Percentiles rank a stretch among this genome's conserved stretches.
phyloP scores from a whole-genome alignment of 2,113 vertebrate genomes.

The Corythoichthys haematopterus region DNA sequence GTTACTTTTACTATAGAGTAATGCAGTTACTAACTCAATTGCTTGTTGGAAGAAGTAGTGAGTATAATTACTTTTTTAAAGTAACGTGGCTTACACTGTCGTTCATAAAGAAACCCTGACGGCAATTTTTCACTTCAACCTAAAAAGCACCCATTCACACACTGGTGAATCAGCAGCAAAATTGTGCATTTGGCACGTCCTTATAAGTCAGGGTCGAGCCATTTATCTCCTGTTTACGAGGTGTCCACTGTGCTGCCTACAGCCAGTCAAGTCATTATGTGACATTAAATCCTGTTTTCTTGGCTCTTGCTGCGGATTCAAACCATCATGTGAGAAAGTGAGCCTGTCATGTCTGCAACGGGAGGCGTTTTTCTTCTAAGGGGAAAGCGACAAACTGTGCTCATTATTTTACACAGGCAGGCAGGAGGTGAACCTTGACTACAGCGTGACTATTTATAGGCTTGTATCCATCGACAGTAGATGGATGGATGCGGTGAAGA shows the following conservation, averaged over 20 bases:
- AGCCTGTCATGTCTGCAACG: neutral
- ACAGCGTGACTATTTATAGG: slow-evolving; percentile 68
- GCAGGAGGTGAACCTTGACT: slow-evolving; percentile 46
- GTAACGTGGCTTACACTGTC: no score
- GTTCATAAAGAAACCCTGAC: no score
- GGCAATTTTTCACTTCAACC: neutral
- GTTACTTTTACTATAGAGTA: no score
- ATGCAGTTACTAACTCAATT: no score
- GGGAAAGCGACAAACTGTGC: slow-evolving; percentile 42
- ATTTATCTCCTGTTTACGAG: neutral
- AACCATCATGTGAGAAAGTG: neutral
- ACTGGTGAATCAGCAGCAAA: neutral
- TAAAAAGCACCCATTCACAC: neutral
- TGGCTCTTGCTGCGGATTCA: neutral
- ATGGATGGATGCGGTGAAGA: slow-evolving; percentile 38
- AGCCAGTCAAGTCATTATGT: neutral
- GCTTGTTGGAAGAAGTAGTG: no score
- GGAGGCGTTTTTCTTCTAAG: neutral
- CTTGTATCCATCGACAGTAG: slow-evolving; percentile 30
- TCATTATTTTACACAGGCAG: slow-evolving; percentile 58
- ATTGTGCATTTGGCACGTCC: neutral
- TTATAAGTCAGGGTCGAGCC: neutral
- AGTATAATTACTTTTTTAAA: no score
- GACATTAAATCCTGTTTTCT: neutral
- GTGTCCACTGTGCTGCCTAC: neutral